A percentile compares a stretch with the other conserved stretches of the same genome.
Conservation (phyloP, 2,797 vertebrate species). For the Sparidentex hasta region DNA sequence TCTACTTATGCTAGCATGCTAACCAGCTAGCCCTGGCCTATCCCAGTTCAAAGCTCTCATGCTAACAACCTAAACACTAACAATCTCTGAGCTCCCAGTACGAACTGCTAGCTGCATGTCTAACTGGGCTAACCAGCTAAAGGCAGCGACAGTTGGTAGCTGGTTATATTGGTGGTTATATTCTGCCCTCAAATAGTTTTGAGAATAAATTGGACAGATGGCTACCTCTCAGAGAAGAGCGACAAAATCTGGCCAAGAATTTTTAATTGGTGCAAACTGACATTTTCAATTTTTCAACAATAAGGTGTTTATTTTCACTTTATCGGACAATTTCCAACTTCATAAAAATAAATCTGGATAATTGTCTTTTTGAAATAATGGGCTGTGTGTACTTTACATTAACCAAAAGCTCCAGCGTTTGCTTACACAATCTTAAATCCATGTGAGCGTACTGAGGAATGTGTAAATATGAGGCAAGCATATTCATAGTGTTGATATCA, state of each 20-base stretch:
- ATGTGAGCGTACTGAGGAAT: conserved; percentile 21
- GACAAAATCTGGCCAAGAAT: neutral
- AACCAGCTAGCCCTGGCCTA: no score
- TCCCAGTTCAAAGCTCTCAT: no score
- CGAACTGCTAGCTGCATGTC: no score
- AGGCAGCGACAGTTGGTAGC: no score
- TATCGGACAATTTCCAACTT: neutral
- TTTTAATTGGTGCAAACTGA: neutral
- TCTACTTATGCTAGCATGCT: no score
- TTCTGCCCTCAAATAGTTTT: no score
- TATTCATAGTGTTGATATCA: conserved; percentile 63
- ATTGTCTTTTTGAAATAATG: neutral
- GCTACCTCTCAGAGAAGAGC: no score
- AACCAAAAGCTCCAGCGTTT: neutral
- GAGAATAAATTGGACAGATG: no score
- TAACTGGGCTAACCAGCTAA: no score
- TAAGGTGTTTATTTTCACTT: neutral
- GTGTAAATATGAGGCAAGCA: conserved; percentile 55
- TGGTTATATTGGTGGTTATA: no score
- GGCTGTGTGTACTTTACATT: conserved; percentile 1
- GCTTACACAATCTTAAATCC: conserved; percentile 32
- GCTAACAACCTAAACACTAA: no score
- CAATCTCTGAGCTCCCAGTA: no score
- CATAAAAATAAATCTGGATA: neutral
- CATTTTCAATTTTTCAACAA: neutral